phyloP scores from a whole-genome alignment of 1,140 invertebrate genomes.

The Neodiprion fabricii region DNA sequence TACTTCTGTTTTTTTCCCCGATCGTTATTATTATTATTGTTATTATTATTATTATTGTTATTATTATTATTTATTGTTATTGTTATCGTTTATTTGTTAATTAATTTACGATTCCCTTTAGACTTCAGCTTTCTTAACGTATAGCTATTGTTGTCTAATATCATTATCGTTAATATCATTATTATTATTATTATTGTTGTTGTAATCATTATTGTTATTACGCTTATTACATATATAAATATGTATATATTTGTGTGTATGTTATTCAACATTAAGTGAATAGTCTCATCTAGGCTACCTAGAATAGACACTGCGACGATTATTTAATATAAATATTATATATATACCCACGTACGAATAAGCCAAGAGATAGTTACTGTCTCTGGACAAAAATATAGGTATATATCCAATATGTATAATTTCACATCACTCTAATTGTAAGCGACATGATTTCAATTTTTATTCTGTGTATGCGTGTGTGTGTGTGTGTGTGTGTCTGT shows the following conservation, averaged over 20 bases:
- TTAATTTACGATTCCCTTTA: background rate
- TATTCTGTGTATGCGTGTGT: too few species aligned
- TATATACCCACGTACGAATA: background rate
- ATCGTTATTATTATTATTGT: background rate
- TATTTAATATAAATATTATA: conserved; percentile 23
- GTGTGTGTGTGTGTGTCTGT: too few species aligned
- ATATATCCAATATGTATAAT: background rate
- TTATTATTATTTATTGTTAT: conserved; percentile 5
- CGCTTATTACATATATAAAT: too few species aligned
- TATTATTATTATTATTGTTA: background rate
- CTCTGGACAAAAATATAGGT: background rate
- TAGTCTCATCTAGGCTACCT: conserved; percentile 18
- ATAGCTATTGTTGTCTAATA: too few species aligned
- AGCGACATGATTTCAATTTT: background rate
- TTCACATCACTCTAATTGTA: background rate
- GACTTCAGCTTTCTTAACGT: background rate
- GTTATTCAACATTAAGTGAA: conserved; percentile 54
- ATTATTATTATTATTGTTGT: background rate
- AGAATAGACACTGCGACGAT: conserved; percentile 26
- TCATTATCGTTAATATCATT: too few species aligned
- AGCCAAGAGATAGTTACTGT: background rate
- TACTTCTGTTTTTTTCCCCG: background rate
- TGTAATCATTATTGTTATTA: too few species aligned
- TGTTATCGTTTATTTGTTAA: background rate
- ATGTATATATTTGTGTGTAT: conserved; percentile 44